Conservation (phyloP, 2,113 vertebrate species). For the Nettapus auritus region DNA sequence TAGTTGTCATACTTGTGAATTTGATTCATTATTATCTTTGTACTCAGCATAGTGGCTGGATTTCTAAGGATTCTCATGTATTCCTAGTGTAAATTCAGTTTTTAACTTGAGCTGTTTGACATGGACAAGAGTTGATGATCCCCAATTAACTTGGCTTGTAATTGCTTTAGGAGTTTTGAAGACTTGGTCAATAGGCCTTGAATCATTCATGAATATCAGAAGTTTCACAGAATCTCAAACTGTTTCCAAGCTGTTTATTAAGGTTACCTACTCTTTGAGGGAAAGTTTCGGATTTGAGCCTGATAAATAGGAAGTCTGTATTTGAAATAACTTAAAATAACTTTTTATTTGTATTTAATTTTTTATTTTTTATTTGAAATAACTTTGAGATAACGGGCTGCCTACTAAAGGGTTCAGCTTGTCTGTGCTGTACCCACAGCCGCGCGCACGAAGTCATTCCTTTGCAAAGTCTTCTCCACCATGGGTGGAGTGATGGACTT, state of each 20-base stretch:
- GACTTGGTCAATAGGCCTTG: background rate
- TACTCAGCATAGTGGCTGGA: background rate
- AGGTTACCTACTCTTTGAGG: background rate
- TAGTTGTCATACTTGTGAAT: background rate
- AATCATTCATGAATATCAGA: background rate
- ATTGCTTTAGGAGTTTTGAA: background rate
- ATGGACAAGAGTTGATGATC: background rate
- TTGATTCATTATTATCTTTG: background rate
- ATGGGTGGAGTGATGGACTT: background rate
- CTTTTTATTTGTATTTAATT: too few relatives aligned
- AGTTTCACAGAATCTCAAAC: too few relatives aligned
- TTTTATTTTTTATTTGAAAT: background rate
- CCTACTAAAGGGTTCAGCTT: background rate
- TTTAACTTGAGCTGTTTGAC: background rate
- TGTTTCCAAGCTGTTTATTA: background rate
- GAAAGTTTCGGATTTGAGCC: background rate
- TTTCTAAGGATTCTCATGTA: background rate
- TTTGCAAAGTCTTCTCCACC: background rate
- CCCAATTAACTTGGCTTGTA: background rate
- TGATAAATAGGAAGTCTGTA: background rate
- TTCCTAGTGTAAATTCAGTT: background rate
- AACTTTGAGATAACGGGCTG: background rate
- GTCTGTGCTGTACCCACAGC: background rate
- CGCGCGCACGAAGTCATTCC: background rate
- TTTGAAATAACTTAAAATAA: background rate